These are phyloP conservation scores for Tinea trinotella DNA, from an alignment of 2,888 invertebrate species.

Conservation along the genomic window DNA sequence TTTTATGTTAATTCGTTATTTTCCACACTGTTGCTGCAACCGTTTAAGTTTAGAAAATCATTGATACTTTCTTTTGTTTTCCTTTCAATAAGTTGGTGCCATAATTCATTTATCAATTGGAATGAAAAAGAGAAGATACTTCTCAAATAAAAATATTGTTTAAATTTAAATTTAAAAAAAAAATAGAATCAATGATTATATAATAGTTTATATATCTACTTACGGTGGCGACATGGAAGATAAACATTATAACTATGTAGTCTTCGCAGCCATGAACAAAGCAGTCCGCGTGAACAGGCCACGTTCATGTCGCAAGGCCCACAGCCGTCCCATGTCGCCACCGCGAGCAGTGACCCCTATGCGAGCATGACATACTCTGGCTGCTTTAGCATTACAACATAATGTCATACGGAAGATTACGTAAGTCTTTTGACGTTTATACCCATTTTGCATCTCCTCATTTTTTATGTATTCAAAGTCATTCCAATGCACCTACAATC, in stretches of 20 bases:
- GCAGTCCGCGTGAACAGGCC: neutral
- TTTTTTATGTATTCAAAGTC: neutral
- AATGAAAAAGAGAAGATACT: slow-evolving; percentile 5
- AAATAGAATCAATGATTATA: slow-evolving; percentile 8
- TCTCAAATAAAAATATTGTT: neutral
- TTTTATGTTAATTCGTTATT: no score
- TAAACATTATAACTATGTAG: slow-evolving; percentile 12
- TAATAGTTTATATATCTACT: slow-evolving; percentile 5
- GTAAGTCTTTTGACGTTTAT: slow-evolving; percentile 10
- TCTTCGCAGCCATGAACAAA: slow-evolving; percentile 11
- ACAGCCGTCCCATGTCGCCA: slow-evolving; percentile 15
- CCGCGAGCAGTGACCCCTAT: slow-evolving; percentile 10
- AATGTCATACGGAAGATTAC: slow-evolving; percentile 4
- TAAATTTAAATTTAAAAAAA: neutral
- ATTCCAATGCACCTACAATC: slow-evolving; percentile 11
- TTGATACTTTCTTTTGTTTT: neutral
- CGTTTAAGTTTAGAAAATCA: slow-evolving; percentile 8
- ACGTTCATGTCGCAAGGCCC: slow-evolving; percentile 1
- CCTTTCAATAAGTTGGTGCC: neutral
- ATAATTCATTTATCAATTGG: neutral
- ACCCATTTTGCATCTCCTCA: slow-evolving; percentile 10
- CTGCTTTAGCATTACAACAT: slow-evolving; percentile 11
- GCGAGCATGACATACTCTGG: slow-evolving; percentile 11
- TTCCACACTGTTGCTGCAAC: slow-evolving; percentile 19
- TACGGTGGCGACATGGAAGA: slow-evolving; percentile 14